A percentile compares a stretch with the other conserved stretches of the same genome.
phyloP scores from a whole-genome alignment of 1,140 invertebrate genomes.

The Octopus bimaculoides region DNA sequence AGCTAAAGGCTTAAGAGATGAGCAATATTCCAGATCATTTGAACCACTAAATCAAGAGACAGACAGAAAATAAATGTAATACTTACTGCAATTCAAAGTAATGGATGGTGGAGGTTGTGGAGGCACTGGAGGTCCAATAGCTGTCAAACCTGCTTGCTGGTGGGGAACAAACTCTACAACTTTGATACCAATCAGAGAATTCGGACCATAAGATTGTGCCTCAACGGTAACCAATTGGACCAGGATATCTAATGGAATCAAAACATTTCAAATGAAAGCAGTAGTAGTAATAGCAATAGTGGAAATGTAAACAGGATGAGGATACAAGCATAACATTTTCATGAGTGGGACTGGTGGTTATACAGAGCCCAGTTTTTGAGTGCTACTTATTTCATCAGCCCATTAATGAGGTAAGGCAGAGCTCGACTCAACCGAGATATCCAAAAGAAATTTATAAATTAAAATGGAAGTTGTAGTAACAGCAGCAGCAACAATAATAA shows the following conservation, averaged over 20 bases:
- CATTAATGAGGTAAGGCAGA: too few species aligned
- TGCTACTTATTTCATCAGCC: too few species aligned
- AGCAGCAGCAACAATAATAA: too few species aligned
- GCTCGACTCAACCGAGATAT: too few species aligned
- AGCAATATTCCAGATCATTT: too few species aligned
- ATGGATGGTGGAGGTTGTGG: conserved; percentile 21
- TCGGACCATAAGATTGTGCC: conserved; percentile 92
- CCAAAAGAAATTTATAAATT: too few species aligned
- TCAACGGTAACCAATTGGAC: conserved; percentile 62
- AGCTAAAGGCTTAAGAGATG: too few species aligned
- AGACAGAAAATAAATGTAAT: neutral
- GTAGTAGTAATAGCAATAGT: conserved; percentile 1
- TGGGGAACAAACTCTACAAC: conserved; percentile 73
- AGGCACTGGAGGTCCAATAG: conserved; percentile 31
- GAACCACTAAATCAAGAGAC: too few species aligned
- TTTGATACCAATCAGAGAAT: conserved; percentile 92
- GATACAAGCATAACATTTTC: neutral
- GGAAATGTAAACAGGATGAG: neutral
- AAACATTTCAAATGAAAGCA: neutral
- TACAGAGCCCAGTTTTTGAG: too few species aligned
- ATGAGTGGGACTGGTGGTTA: too few species aligned
- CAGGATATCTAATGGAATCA: conserved; percentile 51
- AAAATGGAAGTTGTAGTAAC: too few species aligned
- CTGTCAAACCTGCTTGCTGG: conserved; percentile 41
- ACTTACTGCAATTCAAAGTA: neutral